A percentile compares a stretch with the other conserved stretches of the same genome.
phyloP scores from a whole-genome alignment of 2,797 vertebrate species.

The Steatocranus sp. region DNA sequence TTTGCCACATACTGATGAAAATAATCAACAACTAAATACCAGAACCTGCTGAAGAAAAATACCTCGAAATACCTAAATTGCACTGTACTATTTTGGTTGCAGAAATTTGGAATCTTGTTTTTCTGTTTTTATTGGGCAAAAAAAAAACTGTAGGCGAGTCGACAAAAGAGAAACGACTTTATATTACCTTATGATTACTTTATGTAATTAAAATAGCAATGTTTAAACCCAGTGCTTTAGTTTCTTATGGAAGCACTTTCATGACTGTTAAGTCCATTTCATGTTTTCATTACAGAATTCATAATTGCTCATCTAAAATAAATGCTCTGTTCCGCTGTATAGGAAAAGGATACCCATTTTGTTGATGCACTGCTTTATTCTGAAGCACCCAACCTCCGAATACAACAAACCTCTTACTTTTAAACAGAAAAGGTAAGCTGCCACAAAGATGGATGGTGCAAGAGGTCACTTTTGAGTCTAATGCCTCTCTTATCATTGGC shows the following conservation, averaged over 20 bases:
- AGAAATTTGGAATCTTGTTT: not conserved
- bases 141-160: fast-evolving
- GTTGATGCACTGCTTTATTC: not conserved
- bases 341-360: not conserved
- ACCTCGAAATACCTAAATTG: not conserved
- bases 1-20: not conserved
- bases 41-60: not conserved
- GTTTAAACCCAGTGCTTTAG: not conserved
- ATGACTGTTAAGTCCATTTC: not conserved
- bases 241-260: not conserved
- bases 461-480: not conserved
- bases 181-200: not conserved
- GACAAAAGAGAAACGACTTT: not conserved
- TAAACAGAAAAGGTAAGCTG: not conserved
- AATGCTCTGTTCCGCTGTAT: not conserved
- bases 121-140: not conserved
- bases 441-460: not conserved
- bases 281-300: not conserved
- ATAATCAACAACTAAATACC: not conserved
- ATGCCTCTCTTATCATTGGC: not conserved
- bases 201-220: not conserved
- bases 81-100: not conserved
- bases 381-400: not conserved
- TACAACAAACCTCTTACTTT: not conserved
- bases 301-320: not conserved